Evolutionary conservation across 2,113 vertebrate genomes (phyloP), one percentile per base, ranked within the genome.

Genomic region (Myiagra hebetior): DNA sequence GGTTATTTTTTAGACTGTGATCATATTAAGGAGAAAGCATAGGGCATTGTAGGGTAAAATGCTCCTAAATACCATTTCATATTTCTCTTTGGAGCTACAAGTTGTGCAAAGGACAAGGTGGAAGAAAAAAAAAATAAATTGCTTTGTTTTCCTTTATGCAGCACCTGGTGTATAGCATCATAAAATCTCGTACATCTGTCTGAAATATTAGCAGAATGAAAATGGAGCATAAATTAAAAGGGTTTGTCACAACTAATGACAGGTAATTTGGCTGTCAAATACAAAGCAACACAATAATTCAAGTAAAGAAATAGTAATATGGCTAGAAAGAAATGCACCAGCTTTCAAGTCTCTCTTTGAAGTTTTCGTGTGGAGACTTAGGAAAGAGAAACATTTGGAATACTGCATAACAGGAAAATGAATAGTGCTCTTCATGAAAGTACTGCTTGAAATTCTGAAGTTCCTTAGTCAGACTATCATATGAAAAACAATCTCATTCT

Each of bases 221-320:
- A 80, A 67, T 39, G 23, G 16, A 56, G 22, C 37, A 80, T 90
- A 95, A 93, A 87, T 91, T 91, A 85, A 65, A 87, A 76, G 46
- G 23, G 30, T 76, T 87, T 93, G 53, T 93, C 37, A 30, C 87
- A 65, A 83, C 28, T 88, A 85, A 94, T 87, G 69, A 55, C 60
- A 87, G 44, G 41, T 73, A 93, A 85, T 96, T 90, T 88, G 37
- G 37, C 59, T 85, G 74, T 90, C 85, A 90, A 75, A 75, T 73
- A 49, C 24, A 93, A 82, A 2, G 4, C 47, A 82, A 56, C 78
- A 73, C 57, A 87, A 33, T 94, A 87, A 83, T 80, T 90, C 53
- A 80, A 60, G 15, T 37, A 87, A 49, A 60, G 27, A 85, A 63
- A 85, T 50, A 76, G 8, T 64, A 78, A 78, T 73, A 19, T 17